These are phyloP conservation scores for Xestobium rufovillosum DNA, from an alignment of 2,888 invertebrate genomes.

Conservation along the genomic window DNA sequence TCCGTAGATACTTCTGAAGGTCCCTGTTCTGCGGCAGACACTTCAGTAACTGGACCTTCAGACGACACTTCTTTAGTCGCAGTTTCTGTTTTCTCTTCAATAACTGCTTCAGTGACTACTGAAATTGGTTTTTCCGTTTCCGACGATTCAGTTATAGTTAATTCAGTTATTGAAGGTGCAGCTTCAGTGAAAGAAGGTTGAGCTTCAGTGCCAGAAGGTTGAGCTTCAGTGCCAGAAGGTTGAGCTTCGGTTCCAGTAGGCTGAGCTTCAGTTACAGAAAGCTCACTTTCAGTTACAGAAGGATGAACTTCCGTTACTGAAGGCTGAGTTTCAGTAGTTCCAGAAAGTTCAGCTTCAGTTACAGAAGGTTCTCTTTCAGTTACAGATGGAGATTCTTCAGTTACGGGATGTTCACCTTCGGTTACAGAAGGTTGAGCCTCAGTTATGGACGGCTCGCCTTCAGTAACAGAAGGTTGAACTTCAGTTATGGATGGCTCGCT, in stretches of 20 bases:
- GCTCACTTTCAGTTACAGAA: constrained; percentile 6
- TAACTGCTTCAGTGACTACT: constrained; percentile 12
- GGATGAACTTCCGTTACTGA: too few relatives aligned
- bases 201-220: constrained; percentile 9
- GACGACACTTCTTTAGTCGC: too few relatives aligned
- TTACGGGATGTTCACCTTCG: constrained; percentile 14
- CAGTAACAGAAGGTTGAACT: constrained; percentile 10
- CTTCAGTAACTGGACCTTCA: too few relatives aligned
- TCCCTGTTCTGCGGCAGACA: constrained; percentile 14
- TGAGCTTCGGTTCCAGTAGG: too few relatives aligned
- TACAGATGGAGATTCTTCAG: constrained; percentile 15
- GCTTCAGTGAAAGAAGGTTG: constrained; percentile 11
- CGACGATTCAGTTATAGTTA: constrained; percentile 16
- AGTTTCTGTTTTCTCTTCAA: constrained; percentile 13
- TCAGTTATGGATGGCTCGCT: neutral
- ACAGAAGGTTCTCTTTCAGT: constrained; percentile 15
- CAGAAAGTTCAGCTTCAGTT: constrained; percentile 10
- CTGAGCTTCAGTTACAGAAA: constrained; percentile 5
- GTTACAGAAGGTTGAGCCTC: constrained; percentile 11
- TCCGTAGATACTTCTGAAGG: constrained; percentile 12
- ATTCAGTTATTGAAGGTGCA: constrained; percentile 12
- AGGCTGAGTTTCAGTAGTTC: too few relatives aligned
- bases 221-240: too few relatives aligned
- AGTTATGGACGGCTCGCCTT: constrained; percentile 10
- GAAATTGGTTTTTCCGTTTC: constrained; percentile 15